Base-by-base conservation (phyloP, 1,140 invertebrate species). In the Platorchestia sp. region DNA sequence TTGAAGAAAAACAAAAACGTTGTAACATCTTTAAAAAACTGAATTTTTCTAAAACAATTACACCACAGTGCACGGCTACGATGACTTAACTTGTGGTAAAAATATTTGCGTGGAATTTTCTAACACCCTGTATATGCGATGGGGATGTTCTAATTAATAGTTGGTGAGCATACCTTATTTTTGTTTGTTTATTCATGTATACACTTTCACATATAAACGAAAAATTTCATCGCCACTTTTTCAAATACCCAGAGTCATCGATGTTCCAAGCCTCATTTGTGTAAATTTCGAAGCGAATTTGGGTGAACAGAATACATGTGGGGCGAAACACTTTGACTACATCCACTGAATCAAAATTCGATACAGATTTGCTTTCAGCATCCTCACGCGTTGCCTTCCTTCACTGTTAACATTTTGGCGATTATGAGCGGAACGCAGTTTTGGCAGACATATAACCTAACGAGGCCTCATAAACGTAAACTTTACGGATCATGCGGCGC, bases 391-490 rank as follows among this genome's bases (percentile, higher is more conserved):
- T 75, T 10, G 14, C 7, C 27, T 36, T 22, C 27, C 10, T 75
- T 75, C 59, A 75, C 36, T 75, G 27, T 75, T 10, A 75, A 75
- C 59, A 75, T 75, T 75, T 75, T 75, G 59, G 59, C 59, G 59
- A 75, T 75, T 36, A 75, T 75, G 59, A 75, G 59, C 27, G 59
- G 59, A 1, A 27, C 27, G 10, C 59, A 75, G 59, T 75, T 14
- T 75, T 75, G 59, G 59, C 59, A 75, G 59, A 75, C 59, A 36
- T 75, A 36, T 75, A 75, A 75, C 87, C 87, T 90, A 90, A 90
- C 87, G 44, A 90, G 87, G 27, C 27, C 87, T 45, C 44, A 0
- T 90, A 90, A 93, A 44, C 91, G 27, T 45, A 40, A 93, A 45
- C 91, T 45, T 93, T n/a, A 47, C 44, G 91, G 87, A 45, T 93